Conservation (phyloP, 1,140 invertebrate species). For the Diorhabda sublineata region DNA sequence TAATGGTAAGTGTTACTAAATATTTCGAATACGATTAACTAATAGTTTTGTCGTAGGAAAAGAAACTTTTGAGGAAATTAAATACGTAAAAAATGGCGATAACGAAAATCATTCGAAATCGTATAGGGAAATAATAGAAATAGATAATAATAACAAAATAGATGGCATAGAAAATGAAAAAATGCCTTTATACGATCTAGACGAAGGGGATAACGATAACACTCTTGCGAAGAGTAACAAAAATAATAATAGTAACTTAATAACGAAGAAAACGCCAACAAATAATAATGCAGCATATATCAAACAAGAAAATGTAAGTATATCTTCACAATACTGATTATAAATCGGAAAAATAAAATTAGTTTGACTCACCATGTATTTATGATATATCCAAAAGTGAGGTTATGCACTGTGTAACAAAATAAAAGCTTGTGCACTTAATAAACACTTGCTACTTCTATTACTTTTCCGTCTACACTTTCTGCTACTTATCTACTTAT, state of each 20-base stretch:
- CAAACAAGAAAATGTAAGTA: neutral
- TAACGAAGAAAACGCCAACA: neutral
- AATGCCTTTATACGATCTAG: conserved; percentile 38
- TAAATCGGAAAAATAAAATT: no score
- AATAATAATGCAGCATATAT: neutral
- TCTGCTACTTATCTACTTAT: no score
- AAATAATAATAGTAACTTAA: neutral
- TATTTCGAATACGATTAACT: no score
- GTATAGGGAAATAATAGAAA: conserved; percentile 29
- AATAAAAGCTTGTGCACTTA: no score
- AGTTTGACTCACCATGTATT: no score
- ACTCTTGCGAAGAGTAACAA: neutral
- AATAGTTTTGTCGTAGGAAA: conserved; percentile 10
- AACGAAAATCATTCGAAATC: conserved; percentile 25
- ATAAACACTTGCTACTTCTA: no score
- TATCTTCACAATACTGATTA: no score
- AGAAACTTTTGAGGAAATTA: conserved; percentile 33
- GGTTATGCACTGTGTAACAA: no score
- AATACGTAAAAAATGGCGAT: conserved; percentile 28
- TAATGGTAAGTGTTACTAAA: conserved; percentile 17
- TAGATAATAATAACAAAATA: conserved; percentile 40
- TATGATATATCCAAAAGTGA: no score
- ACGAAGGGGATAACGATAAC: conserved; percentile 23
- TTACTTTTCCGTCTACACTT: no score
- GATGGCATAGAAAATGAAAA: conserved; percentile 43